phyloP scores from a whole-genome alignment of 2,888 invertebrate genomes.

The Orchesellides sinensis region DNA sequence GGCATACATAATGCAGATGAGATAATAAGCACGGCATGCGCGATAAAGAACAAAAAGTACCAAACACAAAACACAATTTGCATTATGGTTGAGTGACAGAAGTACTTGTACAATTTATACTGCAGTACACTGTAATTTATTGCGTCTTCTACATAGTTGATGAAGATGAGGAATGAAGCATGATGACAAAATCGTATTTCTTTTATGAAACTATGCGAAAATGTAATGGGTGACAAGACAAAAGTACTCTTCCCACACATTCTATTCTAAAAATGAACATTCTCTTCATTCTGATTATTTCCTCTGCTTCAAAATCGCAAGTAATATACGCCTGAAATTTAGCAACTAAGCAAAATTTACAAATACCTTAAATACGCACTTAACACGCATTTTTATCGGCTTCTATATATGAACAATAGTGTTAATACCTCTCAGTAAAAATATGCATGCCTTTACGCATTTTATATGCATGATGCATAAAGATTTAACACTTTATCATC shows the following conservation, averaged over 20 bases:
- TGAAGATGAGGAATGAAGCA: not conserved
- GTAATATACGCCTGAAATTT: no score
- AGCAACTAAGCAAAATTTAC: not conserved
- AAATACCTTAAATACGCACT: not conserved
- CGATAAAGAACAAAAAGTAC: not conserved
- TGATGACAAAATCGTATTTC: no score
- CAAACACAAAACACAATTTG: not conserved
- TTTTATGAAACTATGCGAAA: not conserved
- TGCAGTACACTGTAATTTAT: conserved; percentile 3
- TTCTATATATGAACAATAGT: not conserved
- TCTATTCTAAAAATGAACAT: not conserved
- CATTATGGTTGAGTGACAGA: not conserved
- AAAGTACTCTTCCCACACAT: not conserved
- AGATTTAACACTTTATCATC: not conserved
- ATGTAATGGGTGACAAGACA: not conserved
- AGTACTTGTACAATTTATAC: not conserved
- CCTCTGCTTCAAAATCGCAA: not conserved
- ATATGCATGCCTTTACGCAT: not conserved
- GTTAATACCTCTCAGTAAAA: not conserved
- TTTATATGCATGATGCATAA: not conserved
- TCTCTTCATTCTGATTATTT: not conserved
- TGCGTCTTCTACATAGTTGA: not conserved
- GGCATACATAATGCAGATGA: not conserved
- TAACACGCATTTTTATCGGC: not conserved
- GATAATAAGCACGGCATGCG: conserved; percentile 8